Percentiles rank a stretch among this genome's conserved stretches.
These are phyloP conservation scores for Rhipidura dahli DNA, from an alignment of 2,113 vertebrate genomes.

Conservation along the genomic window DNA sequence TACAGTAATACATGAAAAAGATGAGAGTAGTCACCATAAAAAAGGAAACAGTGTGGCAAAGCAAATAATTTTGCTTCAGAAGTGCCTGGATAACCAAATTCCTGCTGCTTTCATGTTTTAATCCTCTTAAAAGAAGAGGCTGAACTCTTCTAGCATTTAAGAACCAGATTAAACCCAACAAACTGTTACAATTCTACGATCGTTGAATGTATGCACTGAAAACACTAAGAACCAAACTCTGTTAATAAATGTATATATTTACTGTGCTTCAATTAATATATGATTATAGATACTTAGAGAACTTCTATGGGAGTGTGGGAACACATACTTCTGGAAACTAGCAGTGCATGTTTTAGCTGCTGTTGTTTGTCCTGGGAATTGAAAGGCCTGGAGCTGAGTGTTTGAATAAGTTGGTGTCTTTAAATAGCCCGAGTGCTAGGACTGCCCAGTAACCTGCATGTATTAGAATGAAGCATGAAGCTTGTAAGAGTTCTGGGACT, in stretches of 20 bases:
- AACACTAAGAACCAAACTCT: background rate
- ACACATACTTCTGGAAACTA: background rate
- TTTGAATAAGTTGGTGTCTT: background rate
- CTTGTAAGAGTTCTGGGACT: background rate
- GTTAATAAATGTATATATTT: background rate
- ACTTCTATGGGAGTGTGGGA: background rate
- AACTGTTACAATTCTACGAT: background rate
- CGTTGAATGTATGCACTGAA: background rate
- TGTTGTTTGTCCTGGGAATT: background rate
- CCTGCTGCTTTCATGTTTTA: background rate
- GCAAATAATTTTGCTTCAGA: background rate
- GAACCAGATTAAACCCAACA: background rate
- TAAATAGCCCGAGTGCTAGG: background rate
- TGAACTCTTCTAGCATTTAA: background rate
- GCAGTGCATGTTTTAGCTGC: background rate
- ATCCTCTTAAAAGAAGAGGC: constrained; percentile 8
- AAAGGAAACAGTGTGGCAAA: background rate
- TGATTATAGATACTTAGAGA: background rate
- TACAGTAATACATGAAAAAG: background rate
- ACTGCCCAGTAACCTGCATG: background rate
- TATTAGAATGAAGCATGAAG: background rate
- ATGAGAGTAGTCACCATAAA: background rate
- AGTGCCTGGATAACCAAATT: background rate
- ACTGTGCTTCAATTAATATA: background rate
- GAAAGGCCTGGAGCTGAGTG: background rate